These are phyloP conservation scores for Drosophila anomelani DNA, from an alignment of 2,888 invertebrate species.

Conservation along the genomic window DNA sequence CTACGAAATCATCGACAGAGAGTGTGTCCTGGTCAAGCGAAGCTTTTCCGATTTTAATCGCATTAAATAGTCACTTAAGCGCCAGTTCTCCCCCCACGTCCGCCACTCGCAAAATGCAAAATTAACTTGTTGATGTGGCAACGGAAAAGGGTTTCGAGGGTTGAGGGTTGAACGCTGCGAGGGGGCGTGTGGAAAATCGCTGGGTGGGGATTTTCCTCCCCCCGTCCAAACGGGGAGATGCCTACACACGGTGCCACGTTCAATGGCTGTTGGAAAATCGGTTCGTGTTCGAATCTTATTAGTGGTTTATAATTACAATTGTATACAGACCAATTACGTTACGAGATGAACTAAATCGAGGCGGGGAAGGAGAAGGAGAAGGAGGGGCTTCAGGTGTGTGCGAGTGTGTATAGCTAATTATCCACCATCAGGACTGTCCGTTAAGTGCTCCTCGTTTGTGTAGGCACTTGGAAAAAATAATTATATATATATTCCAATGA, in stretches of 20 bases:
- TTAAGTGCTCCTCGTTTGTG: conserved; percentile 49
- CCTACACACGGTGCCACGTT: conserved; percentile 27
- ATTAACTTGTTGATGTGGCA: conserved; percentile 77
- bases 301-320: conserved; percentile 82
- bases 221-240: not conserved
- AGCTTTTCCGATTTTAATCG: conserved; percentile 71
- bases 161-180: not conserved
- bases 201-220: not conserved
- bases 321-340: conserved; percentile 79
- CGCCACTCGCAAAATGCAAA: conserved; percentile 55
- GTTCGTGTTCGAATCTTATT: conserved; percentile 78
- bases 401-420: conserved; percentile 60
- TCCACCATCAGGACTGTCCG: conserved; percentile 59
- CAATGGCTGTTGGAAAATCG: conserved; percentile 68
- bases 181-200: not conserved
- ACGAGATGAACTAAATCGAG: conserved; percentile 51
- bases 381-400: conserved; percentile 8
- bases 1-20: conserved; percentile 4
- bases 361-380: not conserved
- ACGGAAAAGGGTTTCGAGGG: conserved; percentile 17
- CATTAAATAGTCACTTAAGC: conserved; percentile 64
- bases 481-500: conserved; percentile 11
- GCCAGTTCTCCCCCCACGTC: conserved; percentile 9
- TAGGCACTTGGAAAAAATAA: conserved; percentile 1
- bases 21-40: conserved; percentile 44